Evolutionary conservation across 2,113 vertebrate genomes (phyloP).

Genomic region (Sceloporus tristichus): DNA sequence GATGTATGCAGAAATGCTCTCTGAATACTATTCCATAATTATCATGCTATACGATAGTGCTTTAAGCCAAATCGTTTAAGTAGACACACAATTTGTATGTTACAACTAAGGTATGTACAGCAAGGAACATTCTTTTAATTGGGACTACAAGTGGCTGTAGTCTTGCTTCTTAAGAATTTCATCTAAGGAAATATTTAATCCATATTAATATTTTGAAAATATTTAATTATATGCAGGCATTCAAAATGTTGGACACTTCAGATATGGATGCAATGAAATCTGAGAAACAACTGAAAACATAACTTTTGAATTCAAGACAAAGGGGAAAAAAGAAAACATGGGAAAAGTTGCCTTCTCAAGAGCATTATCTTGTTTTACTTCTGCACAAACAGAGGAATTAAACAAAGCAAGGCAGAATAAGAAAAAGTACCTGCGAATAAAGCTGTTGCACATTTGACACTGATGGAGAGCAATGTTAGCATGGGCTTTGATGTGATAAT

Average conservation of each 20-base stretch:
- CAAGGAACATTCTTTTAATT: conserved; percentile 78
- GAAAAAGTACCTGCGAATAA: conserved; percentile 26
- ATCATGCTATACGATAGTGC: conserved; percentile 66
- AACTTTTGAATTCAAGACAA: conserved; percentile 19
- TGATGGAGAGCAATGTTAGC: conserved; percentile 67
- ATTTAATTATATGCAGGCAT: conserved; percentile 48
- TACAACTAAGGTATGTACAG: conserved; percentile 69
- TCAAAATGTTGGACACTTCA: conserved; percentile 54
- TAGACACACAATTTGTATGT: conserved; percentile 76
- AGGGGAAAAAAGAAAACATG: background rate
- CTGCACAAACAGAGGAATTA: conserved; percentile 8
- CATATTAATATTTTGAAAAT: conserved; percentile 65
- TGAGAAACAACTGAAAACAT: conserved; percentile 18
- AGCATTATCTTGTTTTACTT: conserved; percentile 4
- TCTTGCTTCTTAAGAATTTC: conserved; percentile 75
- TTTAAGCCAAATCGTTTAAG: conserved; percentile 75
- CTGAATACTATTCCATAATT: conserved; percentile 76
- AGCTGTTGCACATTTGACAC: conserved; percentile 63
- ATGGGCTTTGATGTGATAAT: conserved; percentile 81
- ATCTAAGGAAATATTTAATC: conserved; percentile 51
- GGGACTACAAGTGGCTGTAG: conserved; percentile 69
- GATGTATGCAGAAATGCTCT: conserved; percentile 75
- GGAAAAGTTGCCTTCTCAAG: background rate
- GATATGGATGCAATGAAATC: conserved; percentile 33
- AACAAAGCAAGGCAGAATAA: background rate